These are phyloP conservation scores for Galagoides demidoff DNA, from an alignment of 2,797 vertebrate species.

Conservation along the genomic window DNA sequence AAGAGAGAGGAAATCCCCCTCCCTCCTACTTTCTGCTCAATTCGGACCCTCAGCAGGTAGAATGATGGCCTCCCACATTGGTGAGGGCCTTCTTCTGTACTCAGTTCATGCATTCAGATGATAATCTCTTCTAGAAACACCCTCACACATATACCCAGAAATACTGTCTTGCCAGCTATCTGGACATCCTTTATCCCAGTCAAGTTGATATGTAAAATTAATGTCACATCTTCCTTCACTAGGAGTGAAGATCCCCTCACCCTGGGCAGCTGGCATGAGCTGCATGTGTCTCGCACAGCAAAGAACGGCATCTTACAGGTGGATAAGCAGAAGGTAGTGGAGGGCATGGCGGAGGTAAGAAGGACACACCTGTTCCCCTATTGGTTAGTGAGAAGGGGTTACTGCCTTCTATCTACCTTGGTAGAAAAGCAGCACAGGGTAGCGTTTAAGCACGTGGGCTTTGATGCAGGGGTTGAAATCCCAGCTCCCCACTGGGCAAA, in stretches of 20 bases:
- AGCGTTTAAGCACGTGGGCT: not conserved
- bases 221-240: slow-evolving; percentile 5
- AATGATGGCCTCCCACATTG: not conserved
- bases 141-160: not conserved
- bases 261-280: slow-evolving; percentile 93
- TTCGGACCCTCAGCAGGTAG: not conserved
- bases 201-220: not conserved
- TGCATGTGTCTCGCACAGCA: slow-evolving; percentile 94
- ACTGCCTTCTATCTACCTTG: not conserved
- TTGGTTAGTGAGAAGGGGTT: accelerated
- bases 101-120: not conserved
- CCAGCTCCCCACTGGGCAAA: not conserved
- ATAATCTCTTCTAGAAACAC: not conserved
- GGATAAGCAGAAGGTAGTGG: slow-evolving; percentile 92
- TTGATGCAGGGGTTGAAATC: not conserved
- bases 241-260: slow-evolving; percentile 94
- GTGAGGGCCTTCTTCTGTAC: not conserved
- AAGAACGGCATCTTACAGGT: slow-evolving; percentile 97
- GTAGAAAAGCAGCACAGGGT: not conserved
- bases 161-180: not conserved
- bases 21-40: not conserved
- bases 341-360: slow-evolving; percentile 95
- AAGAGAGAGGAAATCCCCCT: not conserved
- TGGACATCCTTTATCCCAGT: not conserved
- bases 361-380: not conserved